A percentile compares a stretch with the other conserved stretches of the same genome.
These are phyloP conservation scores for Aporophyla lueneburgensis DNA, from an alignment of 2,888 invertebrate species.

Conservation along the genomic window DNA sequence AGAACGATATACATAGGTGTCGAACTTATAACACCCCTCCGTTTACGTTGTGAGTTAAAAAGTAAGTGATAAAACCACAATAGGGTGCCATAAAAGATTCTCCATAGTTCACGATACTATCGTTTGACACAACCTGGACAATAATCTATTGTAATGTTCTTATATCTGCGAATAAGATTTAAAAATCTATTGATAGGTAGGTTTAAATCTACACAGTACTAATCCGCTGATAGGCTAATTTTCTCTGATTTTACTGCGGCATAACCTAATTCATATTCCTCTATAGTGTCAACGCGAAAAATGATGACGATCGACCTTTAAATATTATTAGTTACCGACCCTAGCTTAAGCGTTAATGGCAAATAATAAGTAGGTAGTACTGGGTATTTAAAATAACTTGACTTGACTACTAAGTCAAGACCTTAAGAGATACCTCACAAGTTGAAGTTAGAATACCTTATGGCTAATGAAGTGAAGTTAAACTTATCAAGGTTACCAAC, in stretches of 20 bases:
- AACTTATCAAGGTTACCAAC: slow-evolving; percentile 39
- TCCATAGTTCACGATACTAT: not conserved
- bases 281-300: not conserved
- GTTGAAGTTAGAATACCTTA: slow-evolving; percentile 34
- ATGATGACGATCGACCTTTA: not conserved
- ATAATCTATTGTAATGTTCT: not conserved
- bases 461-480: slow-evolving; percentile 16
- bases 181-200: too few species aligned
- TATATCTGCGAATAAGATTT: too few species aligned
- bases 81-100: not conserved
- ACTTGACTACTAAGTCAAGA: too few species aligned
- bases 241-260: not conserved
- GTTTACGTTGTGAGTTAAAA: not conserved
- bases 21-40: not conserved
- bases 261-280: not conserved
- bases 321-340: not conserved
- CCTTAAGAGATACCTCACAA: slow-evolving; percentile 20
- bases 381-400: too few species aligned
- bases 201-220: too few species aligned
- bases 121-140: not conserved
- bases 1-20: not conserved
- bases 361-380: not conserved
- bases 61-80: not conserved
- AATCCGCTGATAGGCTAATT: not conserved
- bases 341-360: not conserved